Evolutionary conservation across 2,113 vertebrate species (phyloP).

Genomic region (Donacobius atricapilla): DNA sequence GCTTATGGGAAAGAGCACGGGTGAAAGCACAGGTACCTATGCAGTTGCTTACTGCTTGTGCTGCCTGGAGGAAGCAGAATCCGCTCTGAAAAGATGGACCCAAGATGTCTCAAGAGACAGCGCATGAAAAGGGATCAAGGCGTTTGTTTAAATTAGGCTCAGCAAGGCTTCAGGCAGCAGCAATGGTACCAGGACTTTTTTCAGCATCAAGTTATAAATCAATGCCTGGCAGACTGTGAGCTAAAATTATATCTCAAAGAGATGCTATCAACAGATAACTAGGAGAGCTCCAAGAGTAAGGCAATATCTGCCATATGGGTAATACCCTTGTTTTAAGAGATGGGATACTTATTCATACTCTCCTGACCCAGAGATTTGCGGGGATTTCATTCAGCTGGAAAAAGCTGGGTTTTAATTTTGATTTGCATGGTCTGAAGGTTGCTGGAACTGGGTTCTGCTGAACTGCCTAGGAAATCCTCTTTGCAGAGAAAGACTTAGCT

Average conservation of each 20-base stretch:
- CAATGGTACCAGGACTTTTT: neutral
- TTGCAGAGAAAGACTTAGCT: neutral
- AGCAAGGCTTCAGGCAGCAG: neutral
- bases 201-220: neutral
- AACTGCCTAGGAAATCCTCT: neutral
- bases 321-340: neutral
- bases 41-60: neutral
- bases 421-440: neutral
- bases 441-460: neutral
- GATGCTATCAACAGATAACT: neutral
- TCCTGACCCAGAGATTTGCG: neutral
- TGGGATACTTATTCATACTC: neutral
- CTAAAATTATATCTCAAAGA: neutral
- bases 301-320: neutral
- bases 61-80: neutral
- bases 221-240: neutral
- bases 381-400: neutral
- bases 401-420: neutral
- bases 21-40: neutral
- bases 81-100: neutral
- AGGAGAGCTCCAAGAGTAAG: neutral
- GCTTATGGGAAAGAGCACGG: neutral
- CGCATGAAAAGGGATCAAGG: neutral
- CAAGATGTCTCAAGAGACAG: neutral
- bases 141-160: neutral